These are phyloP conservation scores for Sycophaga agraensis DNA, from an alignment of 1,140 invertebrate species.

Conservation along the genomic window DNA sequence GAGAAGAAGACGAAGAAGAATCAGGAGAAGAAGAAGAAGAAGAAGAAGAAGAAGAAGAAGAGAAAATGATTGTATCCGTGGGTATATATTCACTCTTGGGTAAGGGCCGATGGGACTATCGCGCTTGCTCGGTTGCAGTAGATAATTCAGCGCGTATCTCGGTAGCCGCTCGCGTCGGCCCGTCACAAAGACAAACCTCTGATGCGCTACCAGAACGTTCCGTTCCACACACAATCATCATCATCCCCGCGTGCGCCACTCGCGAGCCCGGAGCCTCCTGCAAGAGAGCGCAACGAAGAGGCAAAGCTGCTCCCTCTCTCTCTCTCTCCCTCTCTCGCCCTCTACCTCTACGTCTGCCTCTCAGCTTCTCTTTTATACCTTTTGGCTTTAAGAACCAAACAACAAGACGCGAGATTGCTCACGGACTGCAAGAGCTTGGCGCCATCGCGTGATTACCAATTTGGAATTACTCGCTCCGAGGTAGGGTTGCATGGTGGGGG, in stretches of 20 bases:
- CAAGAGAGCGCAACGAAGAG: not conserved
- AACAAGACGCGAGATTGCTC: constrained; percentile 56
- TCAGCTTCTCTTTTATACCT: not conserved
- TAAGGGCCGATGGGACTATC: constrained; percentile 46
- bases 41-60: constrained; percentile 31
- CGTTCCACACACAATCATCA: constrained; percentile 51
- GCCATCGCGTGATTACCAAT: constrained; percentile 61
- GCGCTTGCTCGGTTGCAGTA: constrained; percentile 32
- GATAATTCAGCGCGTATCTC: constrained; percentile 58
- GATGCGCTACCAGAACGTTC: constrained; percentile 48
- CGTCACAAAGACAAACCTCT: constrained; percentile 57
- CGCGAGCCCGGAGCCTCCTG: constrained; percentile 25
- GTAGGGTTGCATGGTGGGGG: not conserved
- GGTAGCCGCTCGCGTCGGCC: constrained; percentile 52
- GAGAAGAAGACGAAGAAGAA: too few species aligned
- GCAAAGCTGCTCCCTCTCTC: too few species aligned
- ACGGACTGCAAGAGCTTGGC: constrained; percentile 55
- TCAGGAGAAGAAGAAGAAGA: constrained; percentile 7
- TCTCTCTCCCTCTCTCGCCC: too few species aligned
- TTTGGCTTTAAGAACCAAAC: constrained; percentile 32
- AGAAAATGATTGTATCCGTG: constrained; percentile 40
- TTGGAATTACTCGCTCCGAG: constrained; percentile 53
- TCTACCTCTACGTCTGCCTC: too few species aligned
- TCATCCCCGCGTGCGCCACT: constrained; percentile 31
- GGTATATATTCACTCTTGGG: constrained; percentile 35